phyloP scores from a whole-genome alignment of 2,888 invertebrate species.

The Chymomyza fuscimana region DNA sequence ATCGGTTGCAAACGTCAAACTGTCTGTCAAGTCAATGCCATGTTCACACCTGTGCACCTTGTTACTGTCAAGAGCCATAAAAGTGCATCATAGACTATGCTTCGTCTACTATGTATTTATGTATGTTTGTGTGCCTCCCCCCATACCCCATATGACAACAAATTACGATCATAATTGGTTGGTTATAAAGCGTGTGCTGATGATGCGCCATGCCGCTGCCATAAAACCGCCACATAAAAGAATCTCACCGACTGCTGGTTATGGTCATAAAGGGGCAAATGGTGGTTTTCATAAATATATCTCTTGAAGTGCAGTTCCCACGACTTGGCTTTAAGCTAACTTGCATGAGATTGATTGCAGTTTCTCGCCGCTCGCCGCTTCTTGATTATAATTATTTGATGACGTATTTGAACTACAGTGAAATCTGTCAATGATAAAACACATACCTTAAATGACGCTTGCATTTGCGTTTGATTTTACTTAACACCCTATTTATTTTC shows the following conservation, averaged over 20 bases:
- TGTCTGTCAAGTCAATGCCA: slow-evolving; percentile 40
- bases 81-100: slow-evolving; percentile 4
- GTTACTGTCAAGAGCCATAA: slow-evolving; percentile 5
- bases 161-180: neutral
- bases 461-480: too few species aligned
- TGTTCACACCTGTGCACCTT: slow-evolving; percentile 56
- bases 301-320: slow-evolving; percentile 51
- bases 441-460: too few species aligned
- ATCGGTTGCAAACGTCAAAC: slow-evolving; percentile 59
- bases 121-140: neutral
- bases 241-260: slow-evolving; percentile 9
- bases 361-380: slow-evolving; percentile 26
- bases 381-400: slow-evolving; percentile 13
- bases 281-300: neutral
- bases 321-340: slow-evolving; percentile 31
- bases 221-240: slow-evolving; percentile 35
- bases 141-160: neutral
- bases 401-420: neutral
- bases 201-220: slow-evolving; percentile 10
- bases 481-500: too few species aligned
- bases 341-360: slow-evolving; percentile 30
- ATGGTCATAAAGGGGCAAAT: slow-evolving; percentile 18
- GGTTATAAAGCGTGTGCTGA: neutral
- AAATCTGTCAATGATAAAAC: too few species aligned
- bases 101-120: slow-evolving; percentile 4